These are phyloP conservation scores for Aptenodytes patagonicus DNA, from an alignment of 2,113 vertebrate genomes.

Conservation along the genomic window DNA sequence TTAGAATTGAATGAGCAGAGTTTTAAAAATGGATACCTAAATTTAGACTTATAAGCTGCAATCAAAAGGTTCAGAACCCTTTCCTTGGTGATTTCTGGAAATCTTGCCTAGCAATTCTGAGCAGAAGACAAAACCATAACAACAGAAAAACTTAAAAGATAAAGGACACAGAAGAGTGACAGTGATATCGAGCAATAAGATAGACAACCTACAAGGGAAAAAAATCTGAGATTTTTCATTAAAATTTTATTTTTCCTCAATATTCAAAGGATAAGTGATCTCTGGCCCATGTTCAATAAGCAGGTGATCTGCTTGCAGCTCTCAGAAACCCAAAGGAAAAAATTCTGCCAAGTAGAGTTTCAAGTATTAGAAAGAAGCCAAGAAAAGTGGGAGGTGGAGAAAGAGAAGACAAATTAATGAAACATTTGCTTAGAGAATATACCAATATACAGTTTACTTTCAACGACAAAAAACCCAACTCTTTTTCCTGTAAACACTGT, in stretches of 20 bases:
- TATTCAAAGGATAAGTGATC: neutral
- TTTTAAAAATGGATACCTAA: neutral
- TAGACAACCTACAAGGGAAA: neutral
- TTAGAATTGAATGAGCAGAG: neutral
- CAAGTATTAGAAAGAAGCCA: neutral
- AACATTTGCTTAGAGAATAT: neutral
- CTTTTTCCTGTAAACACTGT: neutral
- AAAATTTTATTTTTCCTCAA: neutral
- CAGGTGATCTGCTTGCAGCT: neutral
- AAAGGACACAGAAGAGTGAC: neutral
- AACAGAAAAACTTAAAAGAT: neutral
- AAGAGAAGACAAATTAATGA: neutral
- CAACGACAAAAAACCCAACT: rapidly evolving
- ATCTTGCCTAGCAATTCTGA: neutral
- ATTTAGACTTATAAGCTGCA: neutral
- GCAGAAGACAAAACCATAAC: neutral
- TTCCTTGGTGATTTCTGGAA: neutral
- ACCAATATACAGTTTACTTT: neutral
- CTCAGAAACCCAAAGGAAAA: neutral
- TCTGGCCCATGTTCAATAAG: neutral
- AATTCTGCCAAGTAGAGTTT: neutral
- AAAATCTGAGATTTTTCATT: neutral
- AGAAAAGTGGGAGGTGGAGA: neutral
- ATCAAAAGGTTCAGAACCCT: neutral
- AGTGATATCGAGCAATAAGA: neutral